Conservation (phyloP, 2,113 vertebrate genomes). For the Sitta europaea region DNA sequence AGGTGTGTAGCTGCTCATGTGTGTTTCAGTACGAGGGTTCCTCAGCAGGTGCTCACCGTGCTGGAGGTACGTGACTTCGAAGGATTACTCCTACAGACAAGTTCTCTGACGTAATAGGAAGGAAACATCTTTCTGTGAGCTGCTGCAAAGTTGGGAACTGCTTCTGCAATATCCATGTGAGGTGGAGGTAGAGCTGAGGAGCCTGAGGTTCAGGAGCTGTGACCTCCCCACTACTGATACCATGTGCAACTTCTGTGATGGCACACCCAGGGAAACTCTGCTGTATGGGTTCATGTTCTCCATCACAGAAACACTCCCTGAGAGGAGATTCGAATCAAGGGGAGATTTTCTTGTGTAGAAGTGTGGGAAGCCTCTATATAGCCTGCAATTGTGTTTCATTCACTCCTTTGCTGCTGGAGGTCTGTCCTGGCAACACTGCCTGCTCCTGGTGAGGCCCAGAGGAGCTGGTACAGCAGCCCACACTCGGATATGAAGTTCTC, state of each 20-base stretch:
- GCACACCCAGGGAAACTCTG: neutral
- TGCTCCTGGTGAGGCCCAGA: neutral
- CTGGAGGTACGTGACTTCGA: neutral
- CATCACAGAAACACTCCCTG: neutral
- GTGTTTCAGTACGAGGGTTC: neutral
- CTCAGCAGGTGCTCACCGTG: neutral
- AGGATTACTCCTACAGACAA: neutral
- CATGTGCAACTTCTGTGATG: rapidly evolving
- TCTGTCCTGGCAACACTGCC: neutral
- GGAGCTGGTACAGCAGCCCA: neutral
- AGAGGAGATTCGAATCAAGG: neutral
- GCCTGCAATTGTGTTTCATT: neutral
- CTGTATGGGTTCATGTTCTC: neutral
- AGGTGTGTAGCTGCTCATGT: neutral
- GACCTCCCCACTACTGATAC: neutral
- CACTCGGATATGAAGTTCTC: neutral
- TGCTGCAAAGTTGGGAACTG: neutral
- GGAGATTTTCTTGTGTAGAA: neutral
- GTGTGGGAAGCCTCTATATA: neutral
- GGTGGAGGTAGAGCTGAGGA: neutral
- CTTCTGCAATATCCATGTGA: neutral
- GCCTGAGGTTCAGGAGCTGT: neutral
- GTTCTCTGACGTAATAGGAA: neutral
- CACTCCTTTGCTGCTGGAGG: neutral
- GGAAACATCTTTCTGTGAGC: neutral